A percentile compares a stretch with the other conserved stretches of the same genome.
Evolutionary conservation across 2,113 vertebrate genomes (phyloP).

Genomic region (Uropsilus gracilis): DNA sequence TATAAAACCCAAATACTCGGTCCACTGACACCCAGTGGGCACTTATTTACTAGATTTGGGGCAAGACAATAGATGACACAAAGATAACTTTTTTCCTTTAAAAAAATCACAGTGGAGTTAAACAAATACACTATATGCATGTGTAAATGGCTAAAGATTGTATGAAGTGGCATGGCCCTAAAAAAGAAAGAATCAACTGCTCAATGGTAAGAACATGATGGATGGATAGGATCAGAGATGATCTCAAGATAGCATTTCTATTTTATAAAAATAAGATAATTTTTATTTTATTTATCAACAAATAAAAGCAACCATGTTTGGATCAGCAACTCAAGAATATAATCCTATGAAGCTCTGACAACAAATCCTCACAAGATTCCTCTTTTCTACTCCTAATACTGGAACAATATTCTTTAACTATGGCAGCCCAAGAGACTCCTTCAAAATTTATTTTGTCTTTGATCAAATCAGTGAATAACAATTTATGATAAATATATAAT

Average conservation of each 20-base stretch:
- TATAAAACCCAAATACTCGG: neutral
- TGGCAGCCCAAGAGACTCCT: neutral
- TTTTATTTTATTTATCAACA: no score
- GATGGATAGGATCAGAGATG: no score
- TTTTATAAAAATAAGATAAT: no score
- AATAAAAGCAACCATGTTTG: neutral
- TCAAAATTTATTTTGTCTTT: neutral
- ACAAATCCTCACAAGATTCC: no score
- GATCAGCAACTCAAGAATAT: neutral
- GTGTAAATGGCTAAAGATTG: neutral
- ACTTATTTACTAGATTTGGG: neutral
- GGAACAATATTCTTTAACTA: neutral
- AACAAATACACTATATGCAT: neutral
- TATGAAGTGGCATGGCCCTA: neutral
- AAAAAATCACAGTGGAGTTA: neutral
- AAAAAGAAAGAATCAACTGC: neutral
- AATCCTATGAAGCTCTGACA: neutral
- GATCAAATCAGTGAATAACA: neutral
- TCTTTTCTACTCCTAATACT: accelerated
- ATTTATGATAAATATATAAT: no score
- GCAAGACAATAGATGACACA: neutral
- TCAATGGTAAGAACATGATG: neutral
- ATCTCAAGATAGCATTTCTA: no score
- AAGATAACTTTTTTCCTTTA: neutral
- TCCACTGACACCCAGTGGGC: accelerated